Conservation (phyloP, 2,797 vertebrate species). For the Carapus acus region DNA sequence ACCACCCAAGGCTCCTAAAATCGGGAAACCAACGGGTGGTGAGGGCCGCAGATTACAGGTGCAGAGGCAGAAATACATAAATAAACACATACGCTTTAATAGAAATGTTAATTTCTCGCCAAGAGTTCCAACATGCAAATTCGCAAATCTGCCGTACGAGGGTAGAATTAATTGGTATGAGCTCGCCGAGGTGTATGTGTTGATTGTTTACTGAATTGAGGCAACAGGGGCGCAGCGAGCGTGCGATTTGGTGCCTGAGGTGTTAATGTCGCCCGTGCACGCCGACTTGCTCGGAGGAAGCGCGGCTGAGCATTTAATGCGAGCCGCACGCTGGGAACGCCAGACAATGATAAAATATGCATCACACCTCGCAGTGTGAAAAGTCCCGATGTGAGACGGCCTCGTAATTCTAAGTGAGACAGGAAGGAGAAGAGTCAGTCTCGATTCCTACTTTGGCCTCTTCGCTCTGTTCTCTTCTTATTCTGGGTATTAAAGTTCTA, state of each 20-base stretch:
- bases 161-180: constrained; percentile 20
- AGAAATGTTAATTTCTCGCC: constrained; percentile 45
- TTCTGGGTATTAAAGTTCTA: no score
- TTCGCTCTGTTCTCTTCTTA: no score
- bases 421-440: no score
- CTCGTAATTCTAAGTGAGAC: no score
- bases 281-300: no score
- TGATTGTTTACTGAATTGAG: constrained; percentile 28
- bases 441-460: no score
- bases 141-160: constrained; percentile 15
- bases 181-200: constrained; percentile 6
- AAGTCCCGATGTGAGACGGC: constrained; percentile 1
- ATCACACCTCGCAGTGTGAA: no score
- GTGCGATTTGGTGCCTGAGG: constrained; percentile 3
- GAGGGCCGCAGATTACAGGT: neutral
- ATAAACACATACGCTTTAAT: constrained; percentile 32
- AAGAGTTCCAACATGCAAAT: constrained; percentile 24
- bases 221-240: constrained; percentile 8
- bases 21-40: no score
- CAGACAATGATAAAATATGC: no score
- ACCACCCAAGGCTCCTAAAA: no score
- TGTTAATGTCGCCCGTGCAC: constrained; percentile 16
- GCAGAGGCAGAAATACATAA: constrained; percentile 3
- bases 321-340: no score
- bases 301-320: no score